Conservation (phyloP, 2,113 vertebrate species). For the Prunella himalayana region DNA sequence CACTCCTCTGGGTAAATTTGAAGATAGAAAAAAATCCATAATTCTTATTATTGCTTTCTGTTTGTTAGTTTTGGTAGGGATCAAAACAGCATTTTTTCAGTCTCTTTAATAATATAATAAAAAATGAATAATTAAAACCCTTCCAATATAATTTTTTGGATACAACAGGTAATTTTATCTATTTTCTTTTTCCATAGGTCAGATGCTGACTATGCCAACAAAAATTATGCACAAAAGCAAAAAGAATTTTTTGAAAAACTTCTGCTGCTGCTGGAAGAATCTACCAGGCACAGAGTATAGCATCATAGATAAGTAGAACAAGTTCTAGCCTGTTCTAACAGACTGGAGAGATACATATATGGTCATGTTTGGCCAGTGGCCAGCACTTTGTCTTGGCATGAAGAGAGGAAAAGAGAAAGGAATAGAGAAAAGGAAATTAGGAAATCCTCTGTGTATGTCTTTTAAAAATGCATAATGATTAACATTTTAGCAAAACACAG, state of each 20-base stretch:
- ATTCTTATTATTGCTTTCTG: neutral
- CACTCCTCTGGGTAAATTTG: neutral
- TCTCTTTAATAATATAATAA: neutral
- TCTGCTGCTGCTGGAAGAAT: neutral
- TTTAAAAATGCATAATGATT: neutral
- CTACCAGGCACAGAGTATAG: neutral
- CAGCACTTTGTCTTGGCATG: too few species aligned
- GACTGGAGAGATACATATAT: neutral
- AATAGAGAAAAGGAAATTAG: neutral
- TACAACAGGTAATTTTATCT: neutral
- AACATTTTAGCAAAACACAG: neutral
- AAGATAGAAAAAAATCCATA: neutral
- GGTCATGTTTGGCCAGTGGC: neutral
- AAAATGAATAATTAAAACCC: neutral
- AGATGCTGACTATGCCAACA: neutral
- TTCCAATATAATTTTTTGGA: neutral
- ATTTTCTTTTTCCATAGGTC: neutral
- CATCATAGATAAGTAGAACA: neutral
- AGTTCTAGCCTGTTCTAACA: too few species aligned
- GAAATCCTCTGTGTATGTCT: neutral
- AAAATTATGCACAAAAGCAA: neutral
- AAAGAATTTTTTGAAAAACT: accelerated
- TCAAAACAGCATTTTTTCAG: neutral
- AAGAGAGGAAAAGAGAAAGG: neutral
- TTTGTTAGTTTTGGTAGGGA: neutral